These are phyloP conservation scores for Anguilla anguilla DNA, from an alignment of 2,797 vertebrate genomes.

Conservation along the genomic window DNA sequence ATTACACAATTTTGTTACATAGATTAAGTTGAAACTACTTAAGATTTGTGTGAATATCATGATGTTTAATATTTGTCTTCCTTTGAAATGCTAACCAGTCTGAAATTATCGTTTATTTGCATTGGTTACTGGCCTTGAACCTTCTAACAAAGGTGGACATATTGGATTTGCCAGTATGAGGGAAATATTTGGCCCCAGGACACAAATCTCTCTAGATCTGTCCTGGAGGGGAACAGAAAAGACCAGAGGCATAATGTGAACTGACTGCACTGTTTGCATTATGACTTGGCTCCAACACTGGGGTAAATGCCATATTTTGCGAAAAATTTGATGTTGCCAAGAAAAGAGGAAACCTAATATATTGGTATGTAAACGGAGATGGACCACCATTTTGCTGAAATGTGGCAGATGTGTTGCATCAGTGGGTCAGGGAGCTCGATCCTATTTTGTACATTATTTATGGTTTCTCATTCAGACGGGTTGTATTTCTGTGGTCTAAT, in stretches of 20 bases:
- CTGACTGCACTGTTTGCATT: neutral
- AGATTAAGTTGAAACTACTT: neutral
- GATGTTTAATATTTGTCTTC: neutral
- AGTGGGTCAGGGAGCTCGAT: neutral
- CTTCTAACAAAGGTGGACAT: neutral
- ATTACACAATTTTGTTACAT: neutral
- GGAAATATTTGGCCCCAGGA: neutral
- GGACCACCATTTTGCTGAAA: conserved; percentile 24
- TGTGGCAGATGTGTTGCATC: conserved; percentile 19
- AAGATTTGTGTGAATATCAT: neutral
- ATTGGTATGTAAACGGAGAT: conserved; percentile 20
- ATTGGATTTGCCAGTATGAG: neutral
- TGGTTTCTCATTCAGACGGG: neutral
- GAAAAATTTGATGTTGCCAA: neutral
- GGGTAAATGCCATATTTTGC: conserved; percentile 14
- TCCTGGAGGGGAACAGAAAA: neutral
- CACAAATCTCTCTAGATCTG: neutral
- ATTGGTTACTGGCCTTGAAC: neutral
- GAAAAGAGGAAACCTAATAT: conserved; percentile 27
- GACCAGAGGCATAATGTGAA: neutral
- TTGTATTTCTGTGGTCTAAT: neutral
- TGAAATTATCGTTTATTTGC: too few relatives aligned
- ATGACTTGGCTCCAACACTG: conserved; percentile 23
- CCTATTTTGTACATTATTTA: neutral
- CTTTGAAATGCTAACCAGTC: neutral